A percentile compares a stretch with the other conserved stretches of the same genome.
Evolutionary conservation across 2,113 vertebrate species (phyloP).

Genomic region (Herpetotheres cachinnans): DNA sequence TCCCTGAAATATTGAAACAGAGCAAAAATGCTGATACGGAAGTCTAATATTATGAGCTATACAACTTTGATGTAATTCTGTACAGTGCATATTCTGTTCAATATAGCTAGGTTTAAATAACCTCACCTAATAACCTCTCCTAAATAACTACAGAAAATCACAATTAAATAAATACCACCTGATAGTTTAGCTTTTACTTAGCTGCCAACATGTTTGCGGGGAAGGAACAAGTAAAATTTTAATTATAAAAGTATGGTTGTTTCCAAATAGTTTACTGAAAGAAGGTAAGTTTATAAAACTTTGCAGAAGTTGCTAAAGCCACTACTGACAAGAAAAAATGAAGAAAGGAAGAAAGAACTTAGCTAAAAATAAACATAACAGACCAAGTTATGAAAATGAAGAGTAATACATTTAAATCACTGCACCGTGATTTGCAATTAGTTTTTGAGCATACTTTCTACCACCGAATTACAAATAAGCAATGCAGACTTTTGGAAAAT

Average conservation of each 20-base stretch:
- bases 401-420: not conserved
- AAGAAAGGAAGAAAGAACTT: not conserved
- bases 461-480: not conserved
- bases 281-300: slow-evolving; percentile 58
- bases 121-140: slow-evolving; percentile 56
- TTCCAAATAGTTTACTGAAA: slow-evolving; percentile 64
- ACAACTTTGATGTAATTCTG: slow-evolving; percentile 17
- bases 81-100: not conserved
- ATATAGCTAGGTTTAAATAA: slow-evolving; percentile 39
- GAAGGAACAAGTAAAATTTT: slow-evolving; percentile 56
- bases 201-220: slow-evolving; percentile 40
- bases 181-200: slow-evolving; percentile 40
- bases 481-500: not conserved
- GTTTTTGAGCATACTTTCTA: not conserved
- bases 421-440: not conserved
- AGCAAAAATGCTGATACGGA: slow-evolving; percentile 32
- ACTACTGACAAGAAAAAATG: not conserved
- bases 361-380: slow-evolving; percentile 17
- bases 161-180: slow-evolving; percentile 69
- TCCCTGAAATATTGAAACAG: slow-evolving; percentile 8
- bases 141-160: slow-evolving; percentile 68
- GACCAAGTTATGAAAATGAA: not conserved
- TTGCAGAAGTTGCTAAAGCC: not conserved
- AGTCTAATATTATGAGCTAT: slow-evolving; percentile 4
- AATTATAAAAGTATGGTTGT: slow-evolving; percentile 62